Conservation (phyloP, 2,797 vertebrate genomes). For the Gobio occitaniae region DNA sequence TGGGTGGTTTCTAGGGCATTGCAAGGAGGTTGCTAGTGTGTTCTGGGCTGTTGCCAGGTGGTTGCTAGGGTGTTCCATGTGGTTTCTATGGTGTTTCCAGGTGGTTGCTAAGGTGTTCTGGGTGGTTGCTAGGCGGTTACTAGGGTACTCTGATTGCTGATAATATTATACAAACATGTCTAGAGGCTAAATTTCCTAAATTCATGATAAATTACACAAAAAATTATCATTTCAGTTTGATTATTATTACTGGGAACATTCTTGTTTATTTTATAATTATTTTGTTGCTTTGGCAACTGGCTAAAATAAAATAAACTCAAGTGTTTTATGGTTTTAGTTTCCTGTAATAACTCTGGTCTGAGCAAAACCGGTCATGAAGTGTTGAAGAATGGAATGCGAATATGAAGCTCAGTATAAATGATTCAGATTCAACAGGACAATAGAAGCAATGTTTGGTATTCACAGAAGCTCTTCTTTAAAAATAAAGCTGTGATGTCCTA, state of each 20-base stretch:
- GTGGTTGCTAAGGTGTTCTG: too few species aligned
- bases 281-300: not conserved
- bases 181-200: not conserved
- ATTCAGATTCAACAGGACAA: not conserved
- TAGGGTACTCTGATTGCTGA: too few species aligned
- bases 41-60: too few species aligned
- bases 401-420: not conserved
- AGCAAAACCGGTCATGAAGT: not conserved
- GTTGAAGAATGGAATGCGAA: not conserved
- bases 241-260: not conserved
- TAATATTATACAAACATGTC: not conserved
- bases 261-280: not conserved
- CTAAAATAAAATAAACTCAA: not conserved
- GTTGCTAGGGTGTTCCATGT: too few species aligned
- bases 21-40: too few species aligned
- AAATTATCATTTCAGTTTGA: not conserved
- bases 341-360: not conserved
- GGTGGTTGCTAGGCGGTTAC: too few species aligned
- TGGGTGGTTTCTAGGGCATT: too few species aligned
- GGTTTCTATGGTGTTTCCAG: too few species aligned
- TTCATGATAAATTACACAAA: not conserved
- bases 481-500: constrained; percentile 24
- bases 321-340: not conserved
- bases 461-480: constrained; percentile 20
- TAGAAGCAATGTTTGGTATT: constrained; percentile 10